phyloP scores from a whole-genome alignment of 2,888 invertebrate genomes.

The Scaptomyza caliginosa region DNA sequence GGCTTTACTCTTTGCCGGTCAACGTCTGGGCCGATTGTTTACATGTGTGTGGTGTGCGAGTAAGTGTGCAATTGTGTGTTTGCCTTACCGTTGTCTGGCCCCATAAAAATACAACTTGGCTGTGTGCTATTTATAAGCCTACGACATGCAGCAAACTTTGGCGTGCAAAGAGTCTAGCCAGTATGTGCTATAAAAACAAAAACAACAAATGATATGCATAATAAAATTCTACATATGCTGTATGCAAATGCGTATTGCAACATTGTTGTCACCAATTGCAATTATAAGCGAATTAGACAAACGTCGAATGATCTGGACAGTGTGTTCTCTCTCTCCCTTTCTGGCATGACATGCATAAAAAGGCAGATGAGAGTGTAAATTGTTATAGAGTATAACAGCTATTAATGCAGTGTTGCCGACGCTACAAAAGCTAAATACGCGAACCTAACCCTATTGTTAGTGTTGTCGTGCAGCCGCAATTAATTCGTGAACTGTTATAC shows the following conservation, averaged over 20 bases:
- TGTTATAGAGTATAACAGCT: conserved; percentile 18
- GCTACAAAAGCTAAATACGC: no score
- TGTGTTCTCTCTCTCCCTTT: background rate
- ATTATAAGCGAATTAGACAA: conserved; percentile 34
- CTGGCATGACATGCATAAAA: conserved; percentile 3
- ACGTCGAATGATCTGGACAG: conserved; percentile 33
- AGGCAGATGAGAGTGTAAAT: conserved; percentile 9
- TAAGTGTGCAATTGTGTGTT: conserved; percentile 8
- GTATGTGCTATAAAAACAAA: conserved; percentile 24
- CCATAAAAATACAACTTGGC: conserved; percentile 61
- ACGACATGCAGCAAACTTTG: conserved; percentile 25
- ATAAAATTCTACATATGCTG: conserved; percentile 26
- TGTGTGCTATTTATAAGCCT: conserved; percentile 66
- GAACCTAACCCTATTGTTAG: no score
- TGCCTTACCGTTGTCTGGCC: conserved; percentile 46
- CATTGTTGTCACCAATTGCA: conserved; percentile 24
- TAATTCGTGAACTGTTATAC: conserved; percentile 2
- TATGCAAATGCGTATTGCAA: conserved; percentile 27
- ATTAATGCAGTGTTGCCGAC: background rate
- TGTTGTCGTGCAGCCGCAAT: background rate
- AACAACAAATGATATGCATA: conserved; percentile 21
- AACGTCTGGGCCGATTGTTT: conserved; percentile 25
- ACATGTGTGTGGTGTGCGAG: conserved; percentile 14
- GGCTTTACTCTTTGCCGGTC: conserved; percentile 18
- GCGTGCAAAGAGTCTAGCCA: conserved; percentile 9